phyloP scores from a whole-genome alignment of 2,888 invertebrate species.

The Leucozona laternaria region DNA sequence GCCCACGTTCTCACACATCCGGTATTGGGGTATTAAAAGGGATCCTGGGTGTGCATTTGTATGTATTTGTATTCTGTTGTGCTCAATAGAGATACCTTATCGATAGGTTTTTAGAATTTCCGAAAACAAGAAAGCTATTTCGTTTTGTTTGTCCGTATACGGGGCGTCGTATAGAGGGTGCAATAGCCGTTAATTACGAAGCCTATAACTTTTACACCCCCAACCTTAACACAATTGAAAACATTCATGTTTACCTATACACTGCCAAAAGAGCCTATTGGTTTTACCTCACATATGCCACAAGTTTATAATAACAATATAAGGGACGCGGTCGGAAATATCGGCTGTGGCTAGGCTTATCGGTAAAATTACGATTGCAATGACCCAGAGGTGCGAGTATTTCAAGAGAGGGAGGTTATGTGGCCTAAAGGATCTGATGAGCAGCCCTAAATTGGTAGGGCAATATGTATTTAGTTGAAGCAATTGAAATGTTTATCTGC shows the following conservation, averaged over 20 bases:
- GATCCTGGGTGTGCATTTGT: background rate
- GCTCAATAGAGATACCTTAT: slow-evolving; percentile 27
- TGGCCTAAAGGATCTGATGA: slow-evolving; percentile 14
- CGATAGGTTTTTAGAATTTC: slow-evolving; percentile 28
- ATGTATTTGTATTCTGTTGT: background rate
- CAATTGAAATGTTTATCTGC: slow-evolving; percentile 57
- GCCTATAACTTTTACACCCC: slow-evolving; percentile 42
- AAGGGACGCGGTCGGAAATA: slow-evolving; percentile 13
- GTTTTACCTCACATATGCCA: slow-evolving; percentile 20
- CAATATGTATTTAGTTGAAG: slow-evolving; percentile 55
- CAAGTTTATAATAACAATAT: slow-evolving; percentile 4
- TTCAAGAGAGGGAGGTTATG: slow-evolving; percentile 4
- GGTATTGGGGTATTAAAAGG: background rate
- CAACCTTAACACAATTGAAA: slow-evolving; percentile 61
- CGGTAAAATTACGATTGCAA: slow-evolving; percentile 33
- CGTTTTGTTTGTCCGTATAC: background rate
- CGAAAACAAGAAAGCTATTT: slow-evolving; percentile 16
- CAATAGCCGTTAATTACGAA: slow-evolving; percentile 53
- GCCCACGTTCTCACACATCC: background rate
- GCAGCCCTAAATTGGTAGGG: slow-evolving; percentile 35
- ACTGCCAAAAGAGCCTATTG: slow-evolving; percentile 26
- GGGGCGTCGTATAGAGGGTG: background rate
- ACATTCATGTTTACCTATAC: slow-evolving; percentile 17
- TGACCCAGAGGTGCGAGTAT: slow-evolving; percentile 31
- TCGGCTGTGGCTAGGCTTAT: slow-evolving; percentile 31